Base-by-base conservation (phyloP, 2,113 vertebrate genomes). In the Echinops telfairi region DNA sequence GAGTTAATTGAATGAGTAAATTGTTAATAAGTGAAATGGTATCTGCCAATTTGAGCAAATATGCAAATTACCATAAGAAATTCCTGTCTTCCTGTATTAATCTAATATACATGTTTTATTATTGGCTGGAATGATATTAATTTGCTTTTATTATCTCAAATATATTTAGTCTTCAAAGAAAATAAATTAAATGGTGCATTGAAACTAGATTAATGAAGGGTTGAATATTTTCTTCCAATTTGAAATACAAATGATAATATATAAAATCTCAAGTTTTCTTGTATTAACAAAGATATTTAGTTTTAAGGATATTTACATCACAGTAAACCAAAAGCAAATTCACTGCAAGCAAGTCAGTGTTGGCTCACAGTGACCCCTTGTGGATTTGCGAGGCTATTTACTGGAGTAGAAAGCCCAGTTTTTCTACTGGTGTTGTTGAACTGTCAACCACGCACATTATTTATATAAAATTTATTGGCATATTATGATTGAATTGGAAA, bases 1-100 rank as follows among this genome's bases (percentile, higher is more conserved):
- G 85, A 86, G 60, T 81, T 86, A 91, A 86, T 27, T 71, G 27
- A 40, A 40, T 40, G 40, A 92, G 15, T 80, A 88, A 94, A 77
- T 92, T 94, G 91, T 77, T 79, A 60, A 91, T 78, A 64, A 47
- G 77, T 90, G 38, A 93, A 95, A 91, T 90, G 17, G 68, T 83
- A 95, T 94, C 70, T 93, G 29, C 83, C 76, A 80, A 43, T 90
- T 73, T 90, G 40, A 75, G 29, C 53, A 93, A 90, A 93, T 57
- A 71, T 83, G 77, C 47, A 93, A 92, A 53, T 87, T 73, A 95
- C 92, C 76, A 77, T 76, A 87, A 93, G 86, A 22, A 77, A 86
- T 66, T 94, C 25, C 31, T 70, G 38, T 82, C 81, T 90, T 36
- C 31, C 71, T 60, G 38, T 33, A 82, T 38, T 84, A 83, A 89